Percentiles rank a stretch among this genome's conserved stretches.
Evolutionary conservation across 1,140 invertebrate genomes (phyloP).

Genomic region (Aphis gossypii): DNA sequence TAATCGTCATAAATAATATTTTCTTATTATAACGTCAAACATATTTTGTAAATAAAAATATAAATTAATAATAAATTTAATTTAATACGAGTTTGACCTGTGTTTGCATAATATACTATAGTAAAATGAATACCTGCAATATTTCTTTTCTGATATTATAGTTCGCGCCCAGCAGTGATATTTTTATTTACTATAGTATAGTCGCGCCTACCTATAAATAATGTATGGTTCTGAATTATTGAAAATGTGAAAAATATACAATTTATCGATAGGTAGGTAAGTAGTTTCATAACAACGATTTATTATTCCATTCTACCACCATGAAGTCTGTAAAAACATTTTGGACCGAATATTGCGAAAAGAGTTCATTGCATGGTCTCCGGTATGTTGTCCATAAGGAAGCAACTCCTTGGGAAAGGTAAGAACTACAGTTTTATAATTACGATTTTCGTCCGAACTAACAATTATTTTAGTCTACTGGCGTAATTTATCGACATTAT

Average conservation of each 20-base stretch:
- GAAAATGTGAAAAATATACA: background rate
- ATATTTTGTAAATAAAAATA: background rate
- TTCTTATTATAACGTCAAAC: background rate
- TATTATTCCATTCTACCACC: background rate
- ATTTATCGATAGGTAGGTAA: background rate
- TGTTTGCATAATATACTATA: background rate
- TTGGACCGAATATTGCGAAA: slow-evolving; percentile 34
- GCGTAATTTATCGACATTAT: background rate
- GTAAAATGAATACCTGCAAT: no score
- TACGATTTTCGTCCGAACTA: background rate
- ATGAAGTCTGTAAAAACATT: background rate
- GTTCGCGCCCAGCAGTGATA: background rate
- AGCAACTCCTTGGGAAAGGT: slow-evolving; percentile 21
- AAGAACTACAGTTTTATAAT: background rate
- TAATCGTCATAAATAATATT: background rate
- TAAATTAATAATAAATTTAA: no score
- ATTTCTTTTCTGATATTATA: background rate
- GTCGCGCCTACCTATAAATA: background rate
- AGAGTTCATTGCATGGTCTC: slow-evolving; percentile 32
- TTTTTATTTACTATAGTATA: background rate
- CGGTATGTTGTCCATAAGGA: slow-evolving; percentile 31
- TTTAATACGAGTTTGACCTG: background rate
- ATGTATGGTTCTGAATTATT: background rate
- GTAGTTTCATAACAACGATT: background rate
- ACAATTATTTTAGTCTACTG: background rate